Evolutionary conservation across 2,113 vertebrate genomes (phyloP).

Genomic region (Bungarus multicinctus): DNA sequence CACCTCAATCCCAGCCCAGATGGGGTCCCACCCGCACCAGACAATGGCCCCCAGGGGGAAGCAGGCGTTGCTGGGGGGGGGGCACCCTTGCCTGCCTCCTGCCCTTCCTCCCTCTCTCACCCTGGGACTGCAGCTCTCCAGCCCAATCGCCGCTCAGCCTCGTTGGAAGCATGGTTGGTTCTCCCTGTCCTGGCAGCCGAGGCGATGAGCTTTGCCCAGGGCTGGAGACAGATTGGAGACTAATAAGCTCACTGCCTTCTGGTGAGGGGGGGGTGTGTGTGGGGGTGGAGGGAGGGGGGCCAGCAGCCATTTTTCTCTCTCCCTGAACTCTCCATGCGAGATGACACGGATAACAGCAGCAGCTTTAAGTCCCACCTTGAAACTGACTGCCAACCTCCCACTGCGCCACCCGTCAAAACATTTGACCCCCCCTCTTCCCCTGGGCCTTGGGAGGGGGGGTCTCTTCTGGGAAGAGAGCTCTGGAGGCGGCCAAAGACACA

Average conservation of each 20-base stretch:
- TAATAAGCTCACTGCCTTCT: background rate
- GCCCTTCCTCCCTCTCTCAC: background rate
- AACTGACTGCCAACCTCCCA: background rate
- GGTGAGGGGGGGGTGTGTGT: background rate
- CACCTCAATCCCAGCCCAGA: background rate
- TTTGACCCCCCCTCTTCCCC: background rate
- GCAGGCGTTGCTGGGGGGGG: background rate
- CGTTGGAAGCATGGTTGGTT: background rate
- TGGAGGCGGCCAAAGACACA: background rate
- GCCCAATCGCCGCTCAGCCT: background rate
- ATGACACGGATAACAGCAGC: background rate
- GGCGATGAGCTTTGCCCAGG: background rate
- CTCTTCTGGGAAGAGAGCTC: background rate
- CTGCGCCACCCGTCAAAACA: background rate
- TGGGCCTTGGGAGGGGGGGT: no score
- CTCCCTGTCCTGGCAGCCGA: background rate
- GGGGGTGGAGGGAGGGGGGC: rapidly evolving
- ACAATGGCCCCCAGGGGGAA: background rate
- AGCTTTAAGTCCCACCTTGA: background rate
- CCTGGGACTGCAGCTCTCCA: background rate
- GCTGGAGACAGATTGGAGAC: background rate
- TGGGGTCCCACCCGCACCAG: background rate
- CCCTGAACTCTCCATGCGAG: background rate
- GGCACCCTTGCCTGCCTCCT: background rate
- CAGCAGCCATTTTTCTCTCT: background rate